Base-by-base conservation (phyloP, 2,113 vertebrate genomes). In the Antigone vipio region DNA sequence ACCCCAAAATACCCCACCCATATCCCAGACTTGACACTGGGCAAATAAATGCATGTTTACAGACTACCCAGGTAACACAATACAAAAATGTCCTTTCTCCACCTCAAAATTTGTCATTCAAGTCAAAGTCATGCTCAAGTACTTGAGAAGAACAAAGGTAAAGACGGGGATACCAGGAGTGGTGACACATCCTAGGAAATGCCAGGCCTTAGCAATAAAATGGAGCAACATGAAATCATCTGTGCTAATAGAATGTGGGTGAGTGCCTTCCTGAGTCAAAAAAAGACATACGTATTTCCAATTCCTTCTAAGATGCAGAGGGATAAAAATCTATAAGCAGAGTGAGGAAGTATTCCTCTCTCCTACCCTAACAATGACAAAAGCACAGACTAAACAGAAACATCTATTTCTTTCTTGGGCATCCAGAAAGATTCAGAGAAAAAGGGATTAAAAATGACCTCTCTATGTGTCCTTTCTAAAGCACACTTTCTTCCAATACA, bases 151-250 rank as follows among this genome's bases (percentile, higher is more conserved):
- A 97, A 87, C 83, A 89, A 97, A 87, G 44, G 20, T 60, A 81
- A 91, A 78, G 56, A 81, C 15, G 27, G 59, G 52, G 52, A 88
- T 80, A 76, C 45, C 10, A 3, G 55, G 52, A 96, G 44, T 3
- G 52, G 68, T 87, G 84, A 95, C 77, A 94, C 80, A 95, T 24
- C 8, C 56, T 35, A 50, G 80, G 91, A 94, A 97, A 96, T 75
- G 77, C 84, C 91, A 97, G 94, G 95, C 86, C 93, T 78, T 63
- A 75, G 81, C 34, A 95, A 85, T 68, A 84, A 89, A 89, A 91
- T 52, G 44, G 44, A 96, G 40, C 35, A 91, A 81, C 26, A 44
- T 78, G 73, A 95, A 95, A 87, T 94, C 80, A 95, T 82, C 86
- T 78, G 26, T 74, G 44, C 66, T 86, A 78, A 94, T 52, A 59